A percentile compares a stretch with the other conserved stretches of the same genome.
Conservation (phyloP, 2,888 invertebrate species). For the Dryocosmus kuriphilus region DNA sequence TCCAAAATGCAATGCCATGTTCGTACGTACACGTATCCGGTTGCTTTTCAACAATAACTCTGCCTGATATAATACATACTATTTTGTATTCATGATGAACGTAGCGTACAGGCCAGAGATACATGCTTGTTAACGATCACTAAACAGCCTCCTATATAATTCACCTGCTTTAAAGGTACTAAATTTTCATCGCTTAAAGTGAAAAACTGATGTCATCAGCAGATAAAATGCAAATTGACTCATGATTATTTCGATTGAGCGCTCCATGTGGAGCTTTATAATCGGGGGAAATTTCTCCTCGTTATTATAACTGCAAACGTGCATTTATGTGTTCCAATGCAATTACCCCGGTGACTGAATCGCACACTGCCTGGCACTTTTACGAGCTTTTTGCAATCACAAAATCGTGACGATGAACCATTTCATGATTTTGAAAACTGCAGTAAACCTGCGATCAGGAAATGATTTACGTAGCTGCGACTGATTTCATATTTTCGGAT, state of each 20-base stretch:
- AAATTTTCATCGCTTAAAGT: not conserved
- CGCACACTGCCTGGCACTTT: not conserved
- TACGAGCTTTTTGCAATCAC: not conserved
- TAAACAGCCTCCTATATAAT: slow-evolving; percentile 5
- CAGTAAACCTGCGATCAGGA: not conserved
- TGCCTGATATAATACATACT: slow-evolving; percentile 6
- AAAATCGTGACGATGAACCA: not conserved
- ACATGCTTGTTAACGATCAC: slow-evolving; percentile 18
- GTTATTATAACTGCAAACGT: not conserved
- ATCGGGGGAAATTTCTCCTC: not conserved
- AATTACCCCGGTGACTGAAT: not conserved
- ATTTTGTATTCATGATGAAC: slow-evolving; percentile 30
- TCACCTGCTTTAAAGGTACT: not conserved
- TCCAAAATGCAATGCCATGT: not conserved
- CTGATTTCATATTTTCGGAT: not conserved
- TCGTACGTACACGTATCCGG: slow-evolving; percentile 9
- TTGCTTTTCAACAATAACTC: slow-evolving; percentile 19
- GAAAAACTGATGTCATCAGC: slow-evolving; percentile 5
- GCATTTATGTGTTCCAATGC: slow-evolving; percentile 3
- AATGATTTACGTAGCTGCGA: not conserved
- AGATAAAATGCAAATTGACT: slow-evolving; percentile 4
- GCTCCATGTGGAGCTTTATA: not conserved
- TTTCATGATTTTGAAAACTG: not conserved
- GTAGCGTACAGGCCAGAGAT: not conserved
- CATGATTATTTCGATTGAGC: not conserved